Evolutionary conservation across 2,888 invertebrate species (phyloP), one percentile per base, ranked within the genome.

Genomic region (Eristalinus aeneus): DNA sequence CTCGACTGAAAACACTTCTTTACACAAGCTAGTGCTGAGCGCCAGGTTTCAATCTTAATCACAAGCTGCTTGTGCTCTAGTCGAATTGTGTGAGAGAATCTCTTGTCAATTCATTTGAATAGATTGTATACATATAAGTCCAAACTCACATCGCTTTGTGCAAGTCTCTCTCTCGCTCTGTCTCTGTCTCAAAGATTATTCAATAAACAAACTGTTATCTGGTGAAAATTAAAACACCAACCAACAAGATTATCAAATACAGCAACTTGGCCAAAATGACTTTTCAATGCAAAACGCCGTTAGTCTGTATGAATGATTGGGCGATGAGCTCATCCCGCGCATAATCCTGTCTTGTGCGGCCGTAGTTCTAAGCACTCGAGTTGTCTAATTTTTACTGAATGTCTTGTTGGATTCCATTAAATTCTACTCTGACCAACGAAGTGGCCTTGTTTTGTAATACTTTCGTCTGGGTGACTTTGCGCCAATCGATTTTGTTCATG

Each of bases 41-140:
- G 23, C 31, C 27, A 36, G 53, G 56, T 16, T 46, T 46, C 46
- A 46, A 16, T 20, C 46, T 46, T n/a, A n/a, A 46, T 61, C 71
- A 54, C 54, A 58, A n/a, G 11, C 68, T 61, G 54, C 39, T 22
- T 20, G 1, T 36, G 12, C 20, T 61, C 16, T 16, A 46, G 16
- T 46, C 34, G 10, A 53, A 53, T 36, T 12, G 54, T 12, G 12
- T 34, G 34, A 36, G 39, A 53, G 65, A 74, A 75, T 22, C n/a
- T 64, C 61, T 72, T 75, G 79, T 67, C 9, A 85, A 76, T 39
- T 58, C 63, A 61, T 80, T 85, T 72, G 68, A 72, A 76, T 75
- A 76, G 11, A 54, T n/a, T 39, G 39, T 6, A n/a, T 5, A n/a
- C n/a, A n/a, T n/a, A 27, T 39, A n/a, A 6, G 16, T 46, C 46